Base-by-base conservation (phyloP, 2,113 vertebrate genomes). In the Mystacornis crossleyi region DNA sequence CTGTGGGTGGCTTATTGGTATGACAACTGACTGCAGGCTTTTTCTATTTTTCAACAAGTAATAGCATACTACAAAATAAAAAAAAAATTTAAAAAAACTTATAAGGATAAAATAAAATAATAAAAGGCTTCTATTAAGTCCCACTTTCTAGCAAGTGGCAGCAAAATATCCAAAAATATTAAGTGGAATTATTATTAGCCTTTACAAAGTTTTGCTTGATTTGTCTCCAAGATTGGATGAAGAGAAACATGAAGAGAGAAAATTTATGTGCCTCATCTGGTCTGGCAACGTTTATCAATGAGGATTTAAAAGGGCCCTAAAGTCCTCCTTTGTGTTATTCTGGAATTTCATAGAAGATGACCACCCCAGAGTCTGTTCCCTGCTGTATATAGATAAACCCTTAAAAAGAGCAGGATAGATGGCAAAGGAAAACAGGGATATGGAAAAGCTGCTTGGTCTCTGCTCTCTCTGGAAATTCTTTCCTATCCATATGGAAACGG, bases 371-470 rank as follows among this genome's bases (percentile, higher is more conserved):
- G 13, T 26, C 36, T 90, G 3, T 19, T 54, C 18, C 29, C 16
- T 42, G 14, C 9, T 54, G 16, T 15, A 13, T 0, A 2, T 0
- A 24, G 6, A 38, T 18, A 87, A 31, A 51, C 6, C 45, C 60
- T 61, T 43, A n/a, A 67, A 95, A 93, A 48, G 3, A 75, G 21
- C 12, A 50, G 21, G 24, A 34, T n/a, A 31, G 29, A 31, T 19
- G 58, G 36, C 14, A 71, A 81, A 93, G 13, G 5, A 77, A 74
- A 91, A 38, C 2, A 51, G 14, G 8, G 14, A 51, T 26, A 18
- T 43, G 23, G 34, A 47, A 81, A 77, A 90, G 16, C 9, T 66
- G 21, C 18, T 65, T 58, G 42, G 16, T 38, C 4, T 42, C 23
- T 31, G 10, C 7, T 28, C 6, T 42, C 28, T 71, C 43, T 69